Percentiles rank a stretch among this genome's conserved stretches.
These are phyloP conservation scores for Nomada fucata DNA, from an alignment of 2,888 invertebrate genomes.

Conservation along the genomic window DNA sequence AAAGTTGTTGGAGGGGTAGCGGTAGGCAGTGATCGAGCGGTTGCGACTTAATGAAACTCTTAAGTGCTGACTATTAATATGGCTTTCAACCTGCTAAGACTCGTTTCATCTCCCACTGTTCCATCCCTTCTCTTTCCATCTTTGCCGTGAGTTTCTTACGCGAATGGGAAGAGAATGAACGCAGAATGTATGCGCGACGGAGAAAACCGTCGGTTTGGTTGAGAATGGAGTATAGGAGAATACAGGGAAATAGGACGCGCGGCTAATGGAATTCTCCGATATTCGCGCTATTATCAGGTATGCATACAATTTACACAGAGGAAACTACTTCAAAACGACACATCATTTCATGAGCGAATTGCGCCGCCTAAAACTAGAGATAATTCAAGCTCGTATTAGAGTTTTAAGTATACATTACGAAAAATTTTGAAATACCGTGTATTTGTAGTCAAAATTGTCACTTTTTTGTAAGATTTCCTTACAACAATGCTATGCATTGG, in stretches of 20 bases:
- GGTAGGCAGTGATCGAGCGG: slow-evolving; percentile 81
- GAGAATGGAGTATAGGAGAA: slow-evolving; percentile 7
- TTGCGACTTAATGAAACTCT: slow-evolving; percentile 83
- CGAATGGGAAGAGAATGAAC: slow-evolving; percentile 27
- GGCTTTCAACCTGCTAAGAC: slow-evolving; percentile 77
- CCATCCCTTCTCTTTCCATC: slow-evolving; percentile 23
- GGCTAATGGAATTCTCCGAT: slow-evolving; percentile 50
- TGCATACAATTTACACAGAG: slow-evolving; percentile 44
- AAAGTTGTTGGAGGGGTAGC: slow-evolving; percentile 66
- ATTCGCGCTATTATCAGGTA: slow-evolving; percentile 41
- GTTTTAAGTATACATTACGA: too few relatives aligned
- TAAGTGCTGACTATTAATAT: slow-evolving; percentile 83
- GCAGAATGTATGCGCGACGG: slow-evolving; percentile 8
- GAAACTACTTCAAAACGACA: slow-evolving; percentile 30
- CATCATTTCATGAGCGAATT: slow-evolving; percentile 23
- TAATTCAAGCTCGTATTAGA: neutral
- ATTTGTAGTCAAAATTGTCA: too few relatives aligned
- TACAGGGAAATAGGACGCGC: slow-evolving; percentile 31
- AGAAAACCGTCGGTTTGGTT: slow-evolving; percentile 11
- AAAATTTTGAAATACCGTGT: too few relatives aligned
- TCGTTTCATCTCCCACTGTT: slow-evolving; percentile 46
- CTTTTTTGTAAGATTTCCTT: too few relatives aligned
- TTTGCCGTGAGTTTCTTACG: slow-evolving; percentile 19
- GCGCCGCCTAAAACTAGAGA: neutral
- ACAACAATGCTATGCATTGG: too few relatives aligned